Evolutionary conservation across 2,113 vertebrate species (phyloP), one percentile per base, ranked within the genome.

Genomic region (Nyctibius bracteatus): DNA sequence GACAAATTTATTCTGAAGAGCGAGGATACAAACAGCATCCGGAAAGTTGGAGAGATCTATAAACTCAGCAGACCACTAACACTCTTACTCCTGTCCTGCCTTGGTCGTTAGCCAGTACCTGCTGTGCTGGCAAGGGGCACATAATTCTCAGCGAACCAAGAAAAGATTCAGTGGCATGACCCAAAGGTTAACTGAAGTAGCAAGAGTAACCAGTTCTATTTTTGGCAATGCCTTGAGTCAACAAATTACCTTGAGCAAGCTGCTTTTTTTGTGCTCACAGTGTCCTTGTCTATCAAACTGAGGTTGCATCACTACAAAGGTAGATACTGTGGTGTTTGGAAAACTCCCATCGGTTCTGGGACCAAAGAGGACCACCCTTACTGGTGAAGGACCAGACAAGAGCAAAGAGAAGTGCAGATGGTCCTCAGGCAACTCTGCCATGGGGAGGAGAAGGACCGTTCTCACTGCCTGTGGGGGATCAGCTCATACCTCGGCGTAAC

Each of bases 301-400:
- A 41, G 79, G 41, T 92, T 92, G 85, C 79, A 65, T 37, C 74
- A 88, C 22, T 25, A 10, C 47, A 5, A 14, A 31, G 47, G 41
- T 10, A 49, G 55, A 59, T 59, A 27, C 46, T 6, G 4, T 4
- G 21, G 33, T n/a, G 49, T 55, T 58, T 92, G 85, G 57, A 55
- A n/a, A 72, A 3, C 10, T 39, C 27, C 31, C 30, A 9, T 54
- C 14, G 11, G 20, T 24, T 59, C 61, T 65, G 66, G 70, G 71
- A 16, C 37, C 58, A 39, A 20, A 79, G 79, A 44, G 66, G n/a
- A 47, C n/a, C n/a, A 8, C n/a, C 0, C 0, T 11, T 58, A 47
- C 37, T 44, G 37, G 30, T 18, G 62, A 54, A 61, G 51, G 35
- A 65, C 13, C 27, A 55, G 59, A 16, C 2, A 9, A 27, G 70